Evolutionary conservation across 2,113 vertebrate species (phyloP).

Genomic region (Pachyramphus minor): DNA sequence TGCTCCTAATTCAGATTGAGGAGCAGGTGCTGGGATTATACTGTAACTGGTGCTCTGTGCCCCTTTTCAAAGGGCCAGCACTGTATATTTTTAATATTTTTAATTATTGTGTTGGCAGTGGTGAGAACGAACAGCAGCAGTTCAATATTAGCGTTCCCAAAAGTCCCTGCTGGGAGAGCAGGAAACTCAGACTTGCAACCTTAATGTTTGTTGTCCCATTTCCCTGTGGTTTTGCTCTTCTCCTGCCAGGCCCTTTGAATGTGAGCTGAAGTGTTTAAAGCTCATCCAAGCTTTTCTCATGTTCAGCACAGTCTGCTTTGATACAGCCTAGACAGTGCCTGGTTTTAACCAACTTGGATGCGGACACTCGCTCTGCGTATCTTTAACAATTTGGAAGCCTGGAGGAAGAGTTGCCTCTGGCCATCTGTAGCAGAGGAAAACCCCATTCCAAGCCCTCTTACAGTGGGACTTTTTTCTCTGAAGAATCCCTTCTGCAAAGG

Average conservation of each 20-base stretch:
- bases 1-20: background rate
- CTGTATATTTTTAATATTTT: background rate
- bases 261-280: background rate
- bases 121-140: background rate
- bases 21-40: background rate
- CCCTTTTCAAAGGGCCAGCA: background rate
- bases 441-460: background rate
- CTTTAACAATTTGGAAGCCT: background rate
- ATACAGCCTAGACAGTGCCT: background rate
- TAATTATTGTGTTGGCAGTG: background rate
- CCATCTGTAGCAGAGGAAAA: background rate
- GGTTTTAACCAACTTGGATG: background rate
- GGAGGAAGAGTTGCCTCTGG: background rate
- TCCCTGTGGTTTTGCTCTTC: background rate
- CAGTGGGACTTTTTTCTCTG: background rate
- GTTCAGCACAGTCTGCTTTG: background rate
- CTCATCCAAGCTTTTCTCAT: background rate
- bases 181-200: background rate
- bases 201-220: background rate
- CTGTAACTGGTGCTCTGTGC: background rate
- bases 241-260: background rate
- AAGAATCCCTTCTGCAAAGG: background rate
- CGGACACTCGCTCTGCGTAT: background rate
- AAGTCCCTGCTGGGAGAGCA: background rate
- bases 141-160: background rate